Base-by-base conservation (phyloP, 2,888 invertebrate genomes). In the Platycheirus albimanus region DNA sequence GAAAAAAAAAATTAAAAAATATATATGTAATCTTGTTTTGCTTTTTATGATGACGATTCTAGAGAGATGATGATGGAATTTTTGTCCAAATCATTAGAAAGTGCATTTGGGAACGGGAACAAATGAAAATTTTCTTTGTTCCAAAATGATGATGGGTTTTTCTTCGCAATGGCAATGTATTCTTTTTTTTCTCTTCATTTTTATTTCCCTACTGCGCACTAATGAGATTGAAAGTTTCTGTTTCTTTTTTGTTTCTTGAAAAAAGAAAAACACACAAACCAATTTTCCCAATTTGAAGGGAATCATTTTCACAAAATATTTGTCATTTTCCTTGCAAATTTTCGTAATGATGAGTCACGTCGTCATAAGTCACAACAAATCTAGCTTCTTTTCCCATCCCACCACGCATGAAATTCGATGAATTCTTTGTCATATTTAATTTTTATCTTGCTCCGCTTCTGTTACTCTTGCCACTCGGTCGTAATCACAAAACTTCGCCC, bases 311-410 rank as follows among this genome's bases (percentile, higher is more conserved):
- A n/a, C 17, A n/a, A n/a, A n/a, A n/a, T n/a, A 24, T 72, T 77
- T 77, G 1, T 28, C 15, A 28, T 58, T 58, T 58, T 28, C 24
- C 15, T 58, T 58, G 79, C 79, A 63, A 74, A 66, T 15, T 69
- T 54, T 81, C 77, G 71, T 33, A 19, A 38, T 47, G 81, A 81
- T 81, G 81, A 81, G 77, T 81, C 81, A 71, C 81, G 66, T 67
- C n/a, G n/a, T n/a, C n/a, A n/a, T n/a, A n/a, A n/a, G n/a, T n/a
- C 72, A 70, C 38, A 64, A 71, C 52, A 51, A 70, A 70, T 69
- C 58, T 33, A 20, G n/a, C 58, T 11, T 33, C 13, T n/a, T n/a
- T n/a, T n/a, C n/a, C n/a, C n/a, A n/a, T 69, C 47, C 7, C 24
- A 47, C 47, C 66, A 63, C 67, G 70, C 64, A 71, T 58, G 52